phyloP scores from a whole-genome alignment of 2,797 vertebrate species.

The Cyprinodon diabolis region DNA sequence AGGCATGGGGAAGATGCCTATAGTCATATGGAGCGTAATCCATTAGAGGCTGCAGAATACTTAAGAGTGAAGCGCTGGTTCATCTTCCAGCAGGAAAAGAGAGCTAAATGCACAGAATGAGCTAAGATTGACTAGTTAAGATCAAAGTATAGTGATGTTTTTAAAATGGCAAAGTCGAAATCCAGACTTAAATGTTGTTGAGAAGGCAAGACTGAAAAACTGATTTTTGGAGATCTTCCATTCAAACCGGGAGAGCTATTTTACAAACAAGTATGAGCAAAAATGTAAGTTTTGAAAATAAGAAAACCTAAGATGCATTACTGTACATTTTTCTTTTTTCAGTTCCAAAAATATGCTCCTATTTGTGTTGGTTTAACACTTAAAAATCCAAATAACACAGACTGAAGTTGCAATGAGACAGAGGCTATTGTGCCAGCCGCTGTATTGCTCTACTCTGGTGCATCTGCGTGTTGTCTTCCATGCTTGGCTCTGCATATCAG shows the following conservation, averaged over 20 bases:
- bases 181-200: background rate
- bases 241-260: background rate
- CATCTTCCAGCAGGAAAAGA: background rate
- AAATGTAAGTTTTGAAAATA: background rate
- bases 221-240: background rate
- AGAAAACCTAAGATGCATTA: background rate
- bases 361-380: background rate
- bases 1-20: background rate
- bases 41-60: background rate
- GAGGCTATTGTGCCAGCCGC: background rate
- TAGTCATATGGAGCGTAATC: background rate
- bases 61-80: background rate
- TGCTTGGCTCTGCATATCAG: constrained; percentile 42
- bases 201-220: background rate
- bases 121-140: background rate
- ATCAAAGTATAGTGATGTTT: background rate
- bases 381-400: background rate
- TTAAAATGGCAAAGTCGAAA: background rate
- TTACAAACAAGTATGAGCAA: background rate
- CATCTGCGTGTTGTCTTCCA: constrained; percentile 53
- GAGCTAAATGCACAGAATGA: background rate
- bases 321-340: background rate
- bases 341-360: background rate
- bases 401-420: background rate
- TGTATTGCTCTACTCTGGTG: constrained; percentile 19